Conservation (phyloP, 2,113 vertebrate species). For the Murina feae region DNA sequence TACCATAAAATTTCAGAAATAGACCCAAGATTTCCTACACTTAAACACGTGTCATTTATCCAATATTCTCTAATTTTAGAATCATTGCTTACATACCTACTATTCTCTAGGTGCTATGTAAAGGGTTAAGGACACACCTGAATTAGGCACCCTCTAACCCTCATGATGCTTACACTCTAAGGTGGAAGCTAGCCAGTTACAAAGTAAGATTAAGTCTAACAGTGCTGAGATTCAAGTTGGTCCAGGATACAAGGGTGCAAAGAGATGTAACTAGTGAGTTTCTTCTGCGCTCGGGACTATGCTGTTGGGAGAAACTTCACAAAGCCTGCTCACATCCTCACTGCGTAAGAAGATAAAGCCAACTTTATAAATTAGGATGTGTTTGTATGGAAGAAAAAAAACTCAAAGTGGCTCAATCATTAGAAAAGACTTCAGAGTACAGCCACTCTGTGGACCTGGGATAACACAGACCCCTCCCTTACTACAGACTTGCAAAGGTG, state of each 20-base stretch:
- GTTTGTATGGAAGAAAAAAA: background rate
- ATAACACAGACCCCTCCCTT: background rate
- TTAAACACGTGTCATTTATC: background rate
- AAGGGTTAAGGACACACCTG: background rate
- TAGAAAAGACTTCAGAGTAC: background rate
- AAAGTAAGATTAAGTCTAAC: background rate
- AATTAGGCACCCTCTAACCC: background rate
- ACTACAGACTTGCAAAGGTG: background rate
- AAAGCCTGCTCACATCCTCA: background rate
- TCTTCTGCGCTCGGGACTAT: background rate
- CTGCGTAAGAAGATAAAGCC: background rate
- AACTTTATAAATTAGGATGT: background rate
- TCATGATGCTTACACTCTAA: background rate
- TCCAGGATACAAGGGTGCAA: background rate
- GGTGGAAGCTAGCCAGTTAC: background rate
- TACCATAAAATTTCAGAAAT: background rate
- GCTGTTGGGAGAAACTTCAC: background rate
- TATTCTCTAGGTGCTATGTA: background rate
- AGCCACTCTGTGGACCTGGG: background rate
- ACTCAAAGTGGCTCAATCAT: background rate
- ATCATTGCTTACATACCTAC: background rate
- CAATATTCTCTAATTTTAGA: background rate
- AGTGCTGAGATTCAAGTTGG: background rate
- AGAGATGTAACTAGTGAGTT: background rate
- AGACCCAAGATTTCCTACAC: background rate